Base-by-base conservation (phyloP, 2,113 vertebrate genomes). In the Anarrhichthys ocellatus region DNA sequence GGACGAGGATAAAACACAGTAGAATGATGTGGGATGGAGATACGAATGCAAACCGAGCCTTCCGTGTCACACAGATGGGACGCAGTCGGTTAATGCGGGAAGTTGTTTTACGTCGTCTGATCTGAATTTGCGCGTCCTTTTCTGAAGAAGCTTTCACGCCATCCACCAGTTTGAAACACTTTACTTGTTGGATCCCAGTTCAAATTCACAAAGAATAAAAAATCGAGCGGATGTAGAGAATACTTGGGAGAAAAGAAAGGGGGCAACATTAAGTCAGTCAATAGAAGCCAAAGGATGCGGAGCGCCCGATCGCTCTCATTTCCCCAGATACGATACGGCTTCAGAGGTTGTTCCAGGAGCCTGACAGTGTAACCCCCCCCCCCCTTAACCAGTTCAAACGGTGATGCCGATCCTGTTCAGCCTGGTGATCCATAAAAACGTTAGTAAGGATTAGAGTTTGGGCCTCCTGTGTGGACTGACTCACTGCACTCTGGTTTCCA, bases 351-450 rank as follows among this genome's bases (percentile, higher is more conserved):
- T 81, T 89, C 85, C 86, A 89, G 74, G 76, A 84, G 68, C 46
- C 72, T 75, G 85, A 81, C 85, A 82, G 67, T 81, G 67, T 81
- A 78, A 88, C 48, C 15, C 18, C 48, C 15, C 48, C 5, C 46
- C 15, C 88, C 84, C 89, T 87, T 52, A 73, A 82, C 50, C 2
- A 20, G 50, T 89, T 90, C 83, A 91, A 88, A 87, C 42, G 42
- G 82, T 91, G 87, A 88, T 74, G 84, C 59, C 75, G 79, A 92
- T 92, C 90, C 75, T 6, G 40, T 50, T 80, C 80, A 38, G 80
- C 34, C 82, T 48, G 67, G 73, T 52, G 71, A 88, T 77, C 84
- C 80, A 88, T 88, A 80, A 85, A 89, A 82, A 83, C 22, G 32
- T 85, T 78, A 83, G 86, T 83, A 88, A 48, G 78, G 72, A 88